Base-by-base conservation (phyloP, 2,888 invertebrate species). In the Onchidella celtica region DNA sequence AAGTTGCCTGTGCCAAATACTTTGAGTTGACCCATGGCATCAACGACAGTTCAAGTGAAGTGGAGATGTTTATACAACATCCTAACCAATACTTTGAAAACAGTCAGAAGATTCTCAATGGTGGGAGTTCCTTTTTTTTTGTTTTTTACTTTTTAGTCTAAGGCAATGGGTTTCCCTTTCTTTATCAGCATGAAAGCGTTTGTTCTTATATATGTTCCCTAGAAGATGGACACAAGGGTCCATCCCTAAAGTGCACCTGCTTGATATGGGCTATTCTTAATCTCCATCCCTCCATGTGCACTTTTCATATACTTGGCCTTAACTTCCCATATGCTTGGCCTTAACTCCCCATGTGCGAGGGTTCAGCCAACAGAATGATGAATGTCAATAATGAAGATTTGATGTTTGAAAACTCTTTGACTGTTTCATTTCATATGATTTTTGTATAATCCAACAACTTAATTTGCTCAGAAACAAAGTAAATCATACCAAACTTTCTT, bases 71-170 rank as follows among this genome's bases (percentile, higher is more conserved):
- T 29, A 83, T 87, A 70, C 88, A 90, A 24, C 98, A 99, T 94
- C 99, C 99, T 0, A 98, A 98, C 94, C 96, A 96, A 86, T 99
- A 96, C 93, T 98, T 97, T 93, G 95, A 96, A 88, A 97, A 97
- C 90, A 97, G 90, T 74, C 88, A 88, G 75, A 85, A 85, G 72
- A 36, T 85, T 11, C 69, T 82, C 1, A 85, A 85, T 57, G 84
- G 85, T 68, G 84, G 84, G 63, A n/a, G n/a, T n/a, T n/a, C n/a
- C n/a, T n/a, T n/a, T n/a, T n/a, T n/a, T n/a, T n/a, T n/a, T n/a
- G 2, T n/a, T 14, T 6, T n/a, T 27, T 6, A 9, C n/a, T 17
- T 75, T 40, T 4, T 55, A 14, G 9, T n/a, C n/a, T n/a, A n/a
- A n/a, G n/a, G n/a, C n/a, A n/a, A n/a, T n/a, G n/a, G n/a, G n/a